Conservation (phyloP, 2,888 invertebrate genomes). For the Mythimna albipuncta region DNA sequence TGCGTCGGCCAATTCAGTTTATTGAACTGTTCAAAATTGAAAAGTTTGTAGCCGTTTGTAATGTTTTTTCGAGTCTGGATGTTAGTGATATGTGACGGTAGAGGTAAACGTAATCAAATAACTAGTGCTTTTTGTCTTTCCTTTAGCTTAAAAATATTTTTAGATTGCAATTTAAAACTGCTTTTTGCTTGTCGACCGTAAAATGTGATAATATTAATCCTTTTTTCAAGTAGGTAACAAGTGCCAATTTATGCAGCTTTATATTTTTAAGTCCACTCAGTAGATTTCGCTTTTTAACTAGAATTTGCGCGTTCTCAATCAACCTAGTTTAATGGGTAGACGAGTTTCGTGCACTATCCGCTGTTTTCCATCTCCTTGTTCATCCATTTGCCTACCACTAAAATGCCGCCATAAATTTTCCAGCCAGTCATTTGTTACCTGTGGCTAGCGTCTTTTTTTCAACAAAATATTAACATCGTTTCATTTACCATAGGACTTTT, state of each 20-base stretch:
- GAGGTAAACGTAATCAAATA: constrained; percentile 4
- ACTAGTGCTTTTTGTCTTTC: background rate
- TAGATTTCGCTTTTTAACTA: constrained; percentile 75
- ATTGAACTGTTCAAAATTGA: constrained; percentile 75
- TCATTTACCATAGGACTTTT: constrained; percentile 23
- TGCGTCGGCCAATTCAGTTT: constrained; percentile 77
- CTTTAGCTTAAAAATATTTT: constrained; percentile 38
- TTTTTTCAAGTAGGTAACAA: constrained; percentile 67
- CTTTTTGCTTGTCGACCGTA: constrained; percentile 43
- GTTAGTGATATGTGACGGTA: constrained; percentile 24
- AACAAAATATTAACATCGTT: constrained; percentile 31
- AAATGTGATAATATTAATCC: constrained; percentile 69
- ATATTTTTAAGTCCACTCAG: constrained; percentile 72
- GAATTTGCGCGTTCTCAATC: constrained; percentile 75
- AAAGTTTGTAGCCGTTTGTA: constrained; percentile 66
- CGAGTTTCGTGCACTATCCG: constrained; percentile 78
- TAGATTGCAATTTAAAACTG: constrained; percentile 45
- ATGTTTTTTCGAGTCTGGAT: constrained; percentile 55
- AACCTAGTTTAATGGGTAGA: constrained; percentile 81
- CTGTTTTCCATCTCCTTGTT: constrained; percentile 79
- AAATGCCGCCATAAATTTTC: constrained; percentile 60
- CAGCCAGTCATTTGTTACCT: constrained; percentile 39
- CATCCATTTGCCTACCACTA: constrained; percentile 65
- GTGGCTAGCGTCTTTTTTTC: constrained; percentile 38
- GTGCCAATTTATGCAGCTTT: constrained; percentile 71